Conservation (phyloP, 2,113 vertebrate genomes). For the Dendrocopos noguchii region DNA sequence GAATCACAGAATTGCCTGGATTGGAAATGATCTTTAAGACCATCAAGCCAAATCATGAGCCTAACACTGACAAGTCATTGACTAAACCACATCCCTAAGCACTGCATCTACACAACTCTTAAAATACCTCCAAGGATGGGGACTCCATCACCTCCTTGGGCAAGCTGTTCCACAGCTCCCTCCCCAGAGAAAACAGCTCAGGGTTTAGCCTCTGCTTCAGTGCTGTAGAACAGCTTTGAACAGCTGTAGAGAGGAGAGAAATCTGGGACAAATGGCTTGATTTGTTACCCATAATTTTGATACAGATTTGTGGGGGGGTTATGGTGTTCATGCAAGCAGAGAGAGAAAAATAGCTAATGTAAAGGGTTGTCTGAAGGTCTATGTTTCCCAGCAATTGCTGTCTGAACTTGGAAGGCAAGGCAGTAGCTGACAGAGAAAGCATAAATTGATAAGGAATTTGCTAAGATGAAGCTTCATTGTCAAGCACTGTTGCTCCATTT, state of each 20-base stretch:
- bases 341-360: background rate
- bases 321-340: background rate
- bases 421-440: background rate
- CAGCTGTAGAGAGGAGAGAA: background rate
- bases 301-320: background rate
- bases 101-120: no score
- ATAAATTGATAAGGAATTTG: conserved; percentile 6
- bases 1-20: no score
- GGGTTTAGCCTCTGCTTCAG: background rate
- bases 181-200: no score
- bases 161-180: no score
- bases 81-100: no score
- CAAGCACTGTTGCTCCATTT: background rate
- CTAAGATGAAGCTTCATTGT: background rate
- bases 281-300: background rate
- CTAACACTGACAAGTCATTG: no score
- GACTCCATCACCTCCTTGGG: no score
- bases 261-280: background rate
- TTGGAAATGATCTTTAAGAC: no score
- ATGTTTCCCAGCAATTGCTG: background rate
- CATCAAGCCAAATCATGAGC: no score
- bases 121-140: no score
- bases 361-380: background rate
- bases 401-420: background rate
- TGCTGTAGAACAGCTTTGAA: background rate